A percentile compares a stretch with the other conserved stretches of the same genome.
Conservation (phyloP, 2,888 invertebrate genomes). For the Gisinianus flammeolus region DNA sequence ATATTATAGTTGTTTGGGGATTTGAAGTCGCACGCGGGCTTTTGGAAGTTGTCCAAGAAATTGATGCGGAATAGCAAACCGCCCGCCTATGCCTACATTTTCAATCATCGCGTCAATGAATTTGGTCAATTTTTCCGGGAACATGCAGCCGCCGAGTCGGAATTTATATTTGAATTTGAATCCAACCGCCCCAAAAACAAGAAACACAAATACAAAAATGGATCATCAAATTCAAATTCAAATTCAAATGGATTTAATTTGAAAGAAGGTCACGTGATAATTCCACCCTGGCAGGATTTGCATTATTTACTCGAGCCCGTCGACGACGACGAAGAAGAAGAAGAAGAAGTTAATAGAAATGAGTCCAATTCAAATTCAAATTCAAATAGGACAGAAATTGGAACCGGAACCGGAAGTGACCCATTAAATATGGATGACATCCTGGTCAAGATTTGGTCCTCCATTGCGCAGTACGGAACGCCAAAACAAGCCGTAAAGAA, state of each 20-base stretch:
- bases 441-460: constrained; percentile 54
- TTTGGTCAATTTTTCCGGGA: constrained; percentile 2
- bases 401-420: constrained; percentile 3
- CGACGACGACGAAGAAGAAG: not conserved
- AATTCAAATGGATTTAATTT: not conserved
- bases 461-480: constrained; percentile 54
- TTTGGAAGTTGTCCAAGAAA: constrained; percentile 24
- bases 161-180: not conserved
- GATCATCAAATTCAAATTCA: not conserved
- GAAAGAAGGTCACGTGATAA: not conserved
- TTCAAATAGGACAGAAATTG: not conserved
- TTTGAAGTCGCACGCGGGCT: constrained; percentile 30
- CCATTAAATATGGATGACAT: constrained; percentile 42
- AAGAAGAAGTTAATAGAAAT: not conserved
- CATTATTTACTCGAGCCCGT: constrained; percentile 20
- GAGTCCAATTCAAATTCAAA: not conserved
- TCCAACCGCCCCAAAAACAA: not conserved
- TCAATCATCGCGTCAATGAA: constrained; percentile 11
- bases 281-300: constrained; percentile 34
- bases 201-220: not conserved
- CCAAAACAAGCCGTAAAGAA: constrained; percentile 49
- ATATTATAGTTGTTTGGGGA: constrained; percentile 32
- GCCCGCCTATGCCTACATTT: constrained; percentile 34
- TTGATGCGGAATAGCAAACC: constrained; percentile 33
- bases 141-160: not conserved